phyloP scores from a whole-genome alignment of 1,140 invertebrate species.

The Aphelenchoides avenae region DNA sequence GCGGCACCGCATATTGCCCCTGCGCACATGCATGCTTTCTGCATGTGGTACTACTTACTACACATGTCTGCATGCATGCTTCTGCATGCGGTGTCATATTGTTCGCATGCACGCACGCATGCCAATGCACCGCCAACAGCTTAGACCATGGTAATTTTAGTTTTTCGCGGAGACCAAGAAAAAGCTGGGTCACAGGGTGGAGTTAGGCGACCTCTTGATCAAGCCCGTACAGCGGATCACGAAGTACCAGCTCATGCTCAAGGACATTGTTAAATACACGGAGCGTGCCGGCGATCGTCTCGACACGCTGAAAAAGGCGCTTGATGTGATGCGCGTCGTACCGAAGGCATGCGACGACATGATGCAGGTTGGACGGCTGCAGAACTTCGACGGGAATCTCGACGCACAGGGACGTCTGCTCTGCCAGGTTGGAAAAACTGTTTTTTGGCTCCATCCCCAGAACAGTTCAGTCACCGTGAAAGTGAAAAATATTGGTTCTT shows the following conservation, averaged over 20 bases:
- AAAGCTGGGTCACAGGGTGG: slow-evolving; percentile 86
- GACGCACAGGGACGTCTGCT: slow-evolving; percentile 92
- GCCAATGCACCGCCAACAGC: no score
- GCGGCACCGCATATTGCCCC: no score
- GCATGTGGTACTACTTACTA: no score
- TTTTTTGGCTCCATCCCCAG: no score
- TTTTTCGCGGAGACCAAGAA: slow-evolving; percentile 74
- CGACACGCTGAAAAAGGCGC: slow-evolving; percentile 72
- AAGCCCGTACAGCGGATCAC: slow-evolving; percentile 97
- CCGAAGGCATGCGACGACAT: slow-evolving; percentile 96
- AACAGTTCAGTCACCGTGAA: no score
- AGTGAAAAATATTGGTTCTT: no score
- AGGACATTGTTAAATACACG: slow-evolving; percentile 67
- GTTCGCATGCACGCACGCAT: no score
- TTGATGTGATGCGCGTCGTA: slow-evolving; percentile 74
- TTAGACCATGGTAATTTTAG: no score
- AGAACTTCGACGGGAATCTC: slow-evolving; percentile 96
- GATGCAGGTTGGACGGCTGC: slow-evolving; percentile 94
- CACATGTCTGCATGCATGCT: no score
- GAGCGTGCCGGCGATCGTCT: slow-evolving; percentile 67
- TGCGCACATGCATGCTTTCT: no score
- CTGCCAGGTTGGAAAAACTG: slow-evolving; percentile 71
- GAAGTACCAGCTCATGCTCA: slow-evolving; percentile 90
- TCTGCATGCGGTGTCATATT: no score
- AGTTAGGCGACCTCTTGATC: slow-evolving; percentile 88